Evolutionary conservation across 2,888 invertebrate species (phyloP).

Genomic region (Yponomeuta cagnagella): DNA sequence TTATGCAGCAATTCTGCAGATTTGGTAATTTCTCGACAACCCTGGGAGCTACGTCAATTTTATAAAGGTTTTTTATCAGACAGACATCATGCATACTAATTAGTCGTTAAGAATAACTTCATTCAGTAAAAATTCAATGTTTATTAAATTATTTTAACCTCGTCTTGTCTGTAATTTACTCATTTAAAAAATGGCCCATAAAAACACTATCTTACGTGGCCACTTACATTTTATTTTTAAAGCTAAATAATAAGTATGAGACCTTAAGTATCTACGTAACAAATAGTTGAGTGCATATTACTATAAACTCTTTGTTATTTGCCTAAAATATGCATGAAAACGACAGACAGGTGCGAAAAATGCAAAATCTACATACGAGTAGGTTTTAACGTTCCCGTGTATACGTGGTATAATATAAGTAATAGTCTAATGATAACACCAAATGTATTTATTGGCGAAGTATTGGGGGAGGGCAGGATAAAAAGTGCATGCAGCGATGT

Average conservation of each 20-base stretch:
- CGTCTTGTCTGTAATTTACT: not conserved
- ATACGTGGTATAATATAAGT: no score
- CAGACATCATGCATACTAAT: not conserved
- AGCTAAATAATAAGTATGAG: not conserved
- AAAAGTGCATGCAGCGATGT: no score
- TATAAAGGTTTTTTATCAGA: not conserved
- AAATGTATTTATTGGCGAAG: no score
- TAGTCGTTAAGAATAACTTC: not conserved
- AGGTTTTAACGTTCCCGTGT: not conserved
- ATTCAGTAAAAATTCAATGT: not conserved
- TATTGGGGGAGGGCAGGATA: no score
- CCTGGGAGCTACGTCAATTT: not conserved
- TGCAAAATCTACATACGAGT: not conserved
- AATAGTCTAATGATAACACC: no score
- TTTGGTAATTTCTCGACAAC: not conserved
- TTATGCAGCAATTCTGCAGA: not conserved
- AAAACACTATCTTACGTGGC: not conserved
- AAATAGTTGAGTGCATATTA: not conserved
- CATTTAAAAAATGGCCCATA: not conserved
- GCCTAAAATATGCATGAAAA: constrained; percentile 9
- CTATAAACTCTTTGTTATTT: constrained; percentile 2
- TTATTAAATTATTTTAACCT: constrained; percentile 2
- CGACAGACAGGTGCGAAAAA: constrained; percentile 6
- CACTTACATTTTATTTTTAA: not conserved
- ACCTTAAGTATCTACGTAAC: not conserved